phyloP scores from a whole-genome alignment of 2,113 vertebrate species.

The Enhydra lutris region DNA sequence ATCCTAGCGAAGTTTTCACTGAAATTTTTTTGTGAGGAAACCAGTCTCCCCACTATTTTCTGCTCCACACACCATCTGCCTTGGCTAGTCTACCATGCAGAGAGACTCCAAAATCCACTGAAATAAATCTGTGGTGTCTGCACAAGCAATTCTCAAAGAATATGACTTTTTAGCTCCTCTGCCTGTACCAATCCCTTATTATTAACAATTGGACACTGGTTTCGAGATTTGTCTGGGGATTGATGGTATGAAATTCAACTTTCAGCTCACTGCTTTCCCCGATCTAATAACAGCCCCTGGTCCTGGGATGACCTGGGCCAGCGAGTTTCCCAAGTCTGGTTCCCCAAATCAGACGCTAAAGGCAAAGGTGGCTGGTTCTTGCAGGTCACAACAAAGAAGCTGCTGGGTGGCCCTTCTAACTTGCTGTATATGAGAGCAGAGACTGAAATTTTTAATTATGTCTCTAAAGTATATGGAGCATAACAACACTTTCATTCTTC shows the following conservation, averaged over 20 bases:
- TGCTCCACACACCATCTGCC: neutral
- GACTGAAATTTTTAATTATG: neutral
- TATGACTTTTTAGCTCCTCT: neutral
- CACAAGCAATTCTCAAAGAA: neutral
- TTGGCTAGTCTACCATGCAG: neutral
- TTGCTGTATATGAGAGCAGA: neutral
- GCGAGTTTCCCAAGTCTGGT: neutral
- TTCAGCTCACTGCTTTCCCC: neutral
- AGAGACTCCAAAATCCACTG: neutral
- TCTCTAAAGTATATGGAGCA: neutral
- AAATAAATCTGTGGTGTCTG: constrained; percentile 22
- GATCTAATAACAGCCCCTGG: neutral
- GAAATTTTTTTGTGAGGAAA: neutral
- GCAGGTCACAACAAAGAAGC: neutral
- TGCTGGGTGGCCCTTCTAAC: neutral
- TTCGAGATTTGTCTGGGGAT: neutral
- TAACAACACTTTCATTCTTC: neutral
- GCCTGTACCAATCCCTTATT: neutral
- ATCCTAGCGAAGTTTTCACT: neutral
- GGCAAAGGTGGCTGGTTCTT: neutral
- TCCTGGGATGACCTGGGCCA: neutral
- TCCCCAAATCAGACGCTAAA: neutral
- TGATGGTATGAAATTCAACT: neutral
- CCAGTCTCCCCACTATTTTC: neutral
- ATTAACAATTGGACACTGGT: neutral